Conservation (phyloP, 2,113 vertebrate species). For the Catharus fuscescens region DNA sequence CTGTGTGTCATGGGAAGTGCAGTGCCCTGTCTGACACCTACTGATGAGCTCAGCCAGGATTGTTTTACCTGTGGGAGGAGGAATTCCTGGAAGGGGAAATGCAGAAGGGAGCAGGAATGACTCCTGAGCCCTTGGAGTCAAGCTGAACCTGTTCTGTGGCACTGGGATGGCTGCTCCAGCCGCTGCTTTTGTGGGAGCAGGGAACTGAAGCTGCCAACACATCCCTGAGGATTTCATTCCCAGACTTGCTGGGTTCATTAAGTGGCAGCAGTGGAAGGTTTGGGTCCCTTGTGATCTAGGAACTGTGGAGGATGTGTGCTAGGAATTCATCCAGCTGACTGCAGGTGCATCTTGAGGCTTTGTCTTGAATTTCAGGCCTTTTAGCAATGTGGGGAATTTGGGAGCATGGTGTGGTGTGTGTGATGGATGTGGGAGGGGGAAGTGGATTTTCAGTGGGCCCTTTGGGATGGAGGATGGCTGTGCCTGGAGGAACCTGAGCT, state of each 20-base stretch:
- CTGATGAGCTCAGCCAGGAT: background rate
- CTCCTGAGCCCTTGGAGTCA: background rate
- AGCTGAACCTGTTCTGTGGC: conserved; percentile 7
- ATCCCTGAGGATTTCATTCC: background rate
- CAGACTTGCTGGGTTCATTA: background rate
- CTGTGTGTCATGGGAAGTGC: background rate
- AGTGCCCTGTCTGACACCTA: conserved; percentile 10
- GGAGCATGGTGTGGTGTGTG: background rate
- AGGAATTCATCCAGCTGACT: background rate
- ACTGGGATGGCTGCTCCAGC: rapidly evolving
- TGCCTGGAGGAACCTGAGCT: background rate
- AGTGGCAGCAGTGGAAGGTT: background rate
- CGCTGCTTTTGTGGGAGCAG: background rate
- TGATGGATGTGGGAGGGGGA: background rate
- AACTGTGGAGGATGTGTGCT: background rate
- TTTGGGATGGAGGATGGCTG: background rate
- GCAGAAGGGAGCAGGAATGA: background rate
- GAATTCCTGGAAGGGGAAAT: conserved; percentile 31
- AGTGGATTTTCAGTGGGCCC: background rate
- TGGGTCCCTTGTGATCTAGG: background rate
- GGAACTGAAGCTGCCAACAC: background rate
- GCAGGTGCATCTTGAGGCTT: conserved; percentile 3
- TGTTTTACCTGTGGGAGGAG: background rate
- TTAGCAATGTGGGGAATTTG: background rate
- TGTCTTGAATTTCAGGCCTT: background rate